Conservation (phyloP, 2,113 vertebrate genomes). For the Origma solitaria region DNA sequence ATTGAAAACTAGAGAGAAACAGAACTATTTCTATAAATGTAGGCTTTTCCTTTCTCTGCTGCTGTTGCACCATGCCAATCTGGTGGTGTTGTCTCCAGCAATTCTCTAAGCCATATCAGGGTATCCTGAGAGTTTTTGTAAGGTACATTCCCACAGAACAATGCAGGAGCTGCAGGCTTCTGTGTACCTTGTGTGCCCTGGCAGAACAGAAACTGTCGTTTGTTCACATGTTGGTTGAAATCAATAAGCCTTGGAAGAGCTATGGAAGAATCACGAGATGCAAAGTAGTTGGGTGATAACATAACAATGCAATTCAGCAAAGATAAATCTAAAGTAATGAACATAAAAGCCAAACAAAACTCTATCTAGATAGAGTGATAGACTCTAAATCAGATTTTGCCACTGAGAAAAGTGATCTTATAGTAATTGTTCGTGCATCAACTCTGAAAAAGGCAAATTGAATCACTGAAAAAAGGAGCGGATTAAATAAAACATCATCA, state of each 20-base stretch:
- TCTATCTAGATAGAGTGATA: not conserved
- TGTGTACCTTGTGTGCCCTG: not conserved
- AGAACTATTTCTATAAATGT: not conserved
- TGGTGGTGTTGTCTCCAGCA: not conserved
- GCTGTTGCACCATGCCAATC: not conserved
- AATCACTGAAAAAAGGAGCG: not conserved
- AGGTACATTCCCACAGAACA: fast-evolving
- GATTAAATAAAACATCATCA: not conserved
- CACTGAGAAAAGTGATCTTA: not conserved
- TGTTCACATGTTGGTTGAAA: not conserved
- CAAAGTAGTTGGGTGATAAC: not conserved
- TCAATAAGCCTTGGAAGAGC: not conserved
- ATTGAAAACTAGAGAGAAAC: not conserved
- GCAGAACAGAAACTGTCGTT: not conserved
- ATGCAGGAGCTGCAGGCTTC: not conserved
- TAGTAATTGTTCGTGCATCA: not conserved
- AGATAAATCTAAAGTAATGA: not conserved
- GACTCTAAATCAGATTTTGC: not conserved
- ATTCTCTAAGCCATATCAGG: not conserved
- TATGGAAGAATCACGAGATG: not conserved
- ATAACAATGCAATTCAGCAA: not conserved
- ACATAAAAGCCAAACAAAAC: not conserved
- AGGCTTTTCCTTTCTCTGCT: not conserved
- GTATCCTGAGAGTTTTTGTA: not conserved
- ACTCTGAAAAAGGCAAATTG: not conserved